Conservation (phyloP, 2,113 vertebrate genomes). For the Vombatus ursinus region DNA sequence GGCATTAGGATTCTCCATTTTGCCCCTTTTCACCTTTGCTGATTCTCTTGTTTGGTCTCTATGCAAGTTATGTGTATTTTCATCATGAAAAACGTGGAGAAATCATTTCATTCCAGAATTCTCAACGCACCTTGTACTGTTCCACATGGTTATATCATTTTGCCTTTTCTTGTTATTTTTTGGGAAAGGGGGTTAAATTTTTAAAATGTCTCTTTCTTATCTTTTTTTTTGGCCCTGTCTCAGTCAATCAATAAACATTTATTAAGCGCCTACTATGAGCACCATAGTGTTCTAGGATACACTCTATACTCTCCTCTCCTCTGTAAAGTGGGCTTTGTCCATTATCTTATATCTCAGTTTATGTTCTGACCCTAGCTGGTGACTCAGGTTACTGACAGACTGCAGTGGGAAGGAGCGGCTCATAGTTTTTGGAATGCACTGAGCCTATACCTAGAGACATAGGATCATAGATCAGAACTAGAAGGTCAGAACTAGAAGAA, state of each 20-base stretch:
- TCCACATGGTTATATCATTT: neutral
- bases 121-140: neutral
- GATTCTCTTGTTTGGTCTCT: neutral
- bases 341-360: neutral
- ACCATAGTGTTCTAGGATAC: neutral
- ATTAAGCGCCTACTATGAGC: neutral
- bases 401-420: neutral
- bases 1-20: neutral
- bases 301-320: neutral
- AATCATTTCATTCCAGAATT: neutral
- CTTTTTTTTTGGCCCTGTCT: neutral
- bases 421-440: neutral
- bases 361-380: neutral
- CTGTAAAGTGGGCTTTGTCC: neutral
- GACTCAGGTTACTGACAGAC: neutral
- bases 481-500: neutral
- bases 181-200: neutral
- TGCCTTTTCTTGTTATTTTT: neutral
- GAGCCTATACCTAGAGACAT: neutral
- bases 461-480: no score
- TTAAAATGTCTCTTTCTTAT: neutral
- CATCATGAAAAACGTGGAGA: conserved; percentile 17
- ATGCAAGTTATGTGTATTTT: neutral
- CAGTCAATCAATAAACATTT: neutral
- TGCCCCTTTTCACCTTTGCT: neutral